Percentiles rank a stretch among this genome's conserved stretches.
phyloP scores from a whole-genome alignment of 2,113 vertebrate genomes.

The Platichthys flesus region DNA sequence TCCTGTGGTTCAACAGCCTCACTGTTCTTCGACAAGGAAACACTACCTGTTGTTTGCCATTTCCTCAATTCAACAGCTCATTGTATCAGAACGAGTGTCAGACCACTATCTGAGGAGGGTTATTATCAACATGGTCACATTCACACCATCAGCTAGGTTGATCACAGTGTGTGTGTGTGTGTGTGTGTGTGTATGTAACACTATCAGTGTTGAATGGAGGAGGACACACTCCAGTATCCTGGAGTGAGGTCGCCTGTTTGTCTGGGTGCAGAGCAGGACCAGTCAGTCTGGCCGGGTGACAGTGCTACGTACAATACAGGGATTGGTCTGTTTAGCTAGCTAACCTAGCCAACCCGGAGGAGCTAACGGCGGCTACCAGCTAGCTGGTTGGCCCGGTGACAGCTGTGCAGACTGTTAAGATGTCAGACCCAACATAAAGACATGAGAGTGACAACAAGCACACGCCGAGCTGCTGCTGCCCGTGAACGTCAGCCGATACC shows the following conservation, averaged over 20 bases:
- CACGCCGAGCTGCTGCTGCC: background rate
- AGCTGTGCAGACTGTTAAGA: background rate
- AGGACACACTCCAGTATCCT: slow-evolving; percentile 54
- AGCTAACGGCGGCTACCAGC: slow-evolving; percentile 17
- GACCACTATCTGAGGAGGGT: background rate
- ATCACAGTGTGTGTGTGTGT: background rate
- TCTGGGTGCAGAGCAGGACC: slow-evolving; percentile 23
- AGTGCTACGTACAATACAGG: slow-evolving; percentile 66
- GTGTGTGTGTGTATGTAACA: slow-evolving; percentile 30
- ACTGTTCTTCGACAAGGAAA: background rate
- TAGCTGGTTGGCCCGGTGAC: background rate
- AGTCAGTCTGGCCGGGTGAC: slow-evolving; percentile 49
- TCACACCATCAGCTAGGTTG: background rate
- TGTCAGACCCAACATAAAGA: no score
- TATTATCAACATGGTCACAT: background rate
- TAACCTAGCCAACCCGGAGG: slow-evolving; percentile 29
- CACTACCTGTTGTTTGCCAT: background rate
- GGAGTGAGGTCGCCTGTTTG: slow-evolving; percentile 31
- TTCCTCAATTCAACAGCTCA: background rate
- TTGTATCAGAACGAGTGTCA: background rate
- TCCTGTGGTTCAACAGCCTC: background rate
- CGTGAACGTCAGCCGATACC: background rate
- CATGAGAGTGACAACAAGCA: background rate
- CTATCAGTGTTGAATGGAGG: slow-evolving; percentile 48
- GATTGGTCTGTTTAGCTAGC: slow-evolving; percentile 65